Evolutionary conservation across 2,113 vertebrate species (phyloP), one percentile per base, ranked within the genome.

Genomic region (Misgurnus mizolepis): DNA sequence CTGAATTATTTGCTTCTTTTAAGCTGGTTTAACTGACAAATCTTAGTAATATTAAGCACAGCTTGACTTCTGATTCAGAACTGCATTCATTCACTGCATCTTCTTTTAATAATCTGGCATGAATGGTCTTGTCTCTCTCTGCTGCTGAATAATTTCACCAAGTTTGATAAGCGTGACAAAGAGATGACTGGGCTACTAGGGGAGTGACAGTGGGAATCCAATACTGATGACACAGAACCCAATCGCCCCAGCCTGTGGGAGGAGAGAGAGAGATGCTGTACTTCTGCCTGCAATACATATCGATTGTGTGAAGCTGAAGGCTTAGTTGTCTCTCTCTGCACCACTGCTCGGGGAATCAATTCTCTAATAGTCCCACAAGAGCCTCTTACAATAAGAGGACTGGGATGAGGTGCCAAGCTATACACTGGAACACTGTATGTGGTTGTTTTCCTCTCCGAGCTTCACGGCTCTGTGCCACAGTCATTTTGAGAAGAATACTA

Each of bases 281-380:
- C 50, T 82, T 78, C 61, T 66, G 78, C 66, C 47, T 84, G 75
- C 67, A 80, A 49, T 49, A 56, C 12, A 67, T 84, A 80, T 73
- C 80, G 76, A 72, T 83, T 81, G 68, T 6, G 56, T 61, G 79
- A 0, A 0, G 68, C 39, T 65, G 80, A 84, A 82, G 56, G 61
- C 49, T 66, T 78, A 75, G 81, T 80, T 60, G 78, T 67, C 72
- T 69, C 60, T 72, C 81, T 78, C 79, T 84, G 86, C 50, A 4
- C 67, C 76, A 76, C 71, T 77, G 74, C 86, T 79, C 49, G 47
- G 1, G 0, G 41, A 79, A 86, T 85, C 72, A 78, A 76, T 80
- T 43, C 61, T 65, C 74, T 81, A 75, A 82, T 71, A 61, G 55
- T 71, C 80, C 66, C 72, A 40, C 27, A 75, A 50, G 18, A 77